These are phyloP conservation scores for Aphyosemion australe DNA, from an alignment of 2,113 vertebrate species.

Conservation along the genomic window DNA sequence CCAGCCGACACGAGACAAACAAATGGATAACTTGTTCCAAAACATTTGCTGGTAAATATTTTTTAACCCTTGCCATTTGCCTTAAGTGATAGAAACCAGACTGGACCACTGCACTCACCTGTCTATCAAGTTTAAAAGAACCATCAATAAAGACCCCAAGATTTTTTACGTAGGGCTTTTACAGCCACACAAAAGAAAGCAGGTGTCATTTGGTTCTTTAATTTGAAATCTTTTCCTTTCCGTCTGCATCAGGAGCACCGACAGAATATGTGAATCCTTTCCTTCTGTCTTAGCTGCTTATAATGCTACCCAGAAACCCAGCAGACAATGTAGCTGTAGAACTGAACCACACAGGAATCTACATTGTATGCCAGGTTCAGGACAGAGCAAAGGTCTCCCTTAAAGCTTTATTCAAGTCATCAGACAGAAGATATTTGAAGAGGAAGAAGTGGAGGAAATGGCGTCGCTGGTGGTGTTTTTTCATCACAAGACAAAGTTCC, in stretches of 20 bases:
- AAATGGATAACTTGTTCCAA: too few relatives aligned
- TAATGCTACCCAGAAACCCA: constrained; percentile 97
- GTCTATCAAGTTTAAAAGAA: neutral
- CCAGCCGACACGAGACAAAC: too few relatives aligned
- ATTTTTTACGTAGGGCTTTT: too few relatives aligned
- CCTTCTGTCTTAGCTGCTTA: constrained; percentile 33
- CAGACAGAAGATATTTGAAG: neutral
- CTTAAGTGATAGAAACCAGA: too few relatives aligned
- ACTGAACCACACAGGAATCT: constrained; percentile 98
- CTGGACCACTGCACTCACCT: too few relatives aligned
- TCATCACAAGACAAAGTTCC: constrained; percentile 69
- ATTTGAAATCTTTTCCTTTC: constrained; percentile 41
- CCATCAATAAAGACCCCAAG: too few relatives aligned
- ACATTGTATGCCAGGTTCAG: constrained; percentile 99
- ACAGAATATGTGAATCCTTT: constrained; percentile 43
- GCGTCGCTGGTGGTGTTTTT: too few relatives aligned
- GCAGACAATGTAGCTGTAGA: constrained; percentile 99
- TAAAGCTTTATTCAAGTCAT: constrained; percentile 22
- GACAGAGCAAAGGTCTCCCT: constrained; percentile 72
- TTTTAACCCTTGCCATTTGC: too few relatives aligned
- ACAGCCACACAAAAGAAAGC: constrained; percentile 46
- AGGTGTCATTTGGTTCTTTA: constrained; percentile 28
- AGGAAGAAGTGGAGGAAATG: too few relatives aligned
- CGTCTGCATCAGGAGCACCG: constrained; percentile 32
- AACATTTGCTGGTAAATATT: too few relatives aligned